Percentiles rank a stretch among this genome's conserved stretches.
These are phyloP conservation scores for Pseudoips prasinana DNA, from an alignment of 2,888 invertebrate species.

Conservation along the genomic window DNA sequence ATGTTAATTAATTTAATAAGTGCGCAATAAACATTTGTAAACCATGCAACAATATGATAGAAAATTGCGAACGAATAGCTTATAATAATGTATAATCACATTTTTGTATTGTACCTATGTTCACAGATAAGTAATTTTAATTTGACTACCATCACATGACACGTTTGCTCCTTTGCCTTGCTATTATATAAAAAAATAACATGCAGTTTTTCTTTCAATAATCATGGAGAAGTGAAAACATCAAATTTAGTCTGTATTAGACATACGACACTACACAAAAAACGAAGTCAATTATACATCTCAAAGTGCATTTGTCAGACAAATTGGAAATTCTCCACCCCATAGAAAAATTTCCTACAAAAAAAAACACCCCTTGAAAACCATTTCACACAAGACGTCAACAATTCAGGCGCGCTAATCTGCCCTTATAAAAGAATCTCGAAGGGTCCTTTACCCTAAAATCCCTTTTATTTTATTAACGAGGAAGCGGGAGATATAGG, in stretches of 20 bases:
- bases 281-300: slow-evolving; percentile 55
- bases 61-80: too few relatives aligned
- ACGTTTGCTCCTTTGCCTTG: too few relatives aligned
- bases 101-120: too few relatives aligned
- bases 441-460: slow-evolving; percentile 44
- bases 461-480: slow-evolving; percentile 61
- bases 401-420: slow-evolving; percentile 43
- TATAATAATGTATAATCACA: too few relatives aligned
- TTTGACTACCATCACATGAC: too few relatives aligned
- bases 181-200: too few relatives aligned
- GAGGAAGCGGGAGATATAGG: slow-evolving; percentile 25
- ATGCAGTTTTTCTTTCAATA: too few relatives aligned
- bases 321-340: slow-evolving; percentile 41
- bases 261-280: slow-evolving; percentile 23
- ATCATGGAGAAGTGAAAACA: too few relatives aligned
- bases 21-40: too few relatives aligned
- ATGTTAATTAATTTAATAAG: too few relatives aligned
- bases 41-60: too few relatives aligned
- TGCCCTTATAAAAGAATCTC: slow-evolving; percentile 42
- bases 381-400: slow-evolving; percentile 41
- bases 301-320: slow-evolving; percentile 54
- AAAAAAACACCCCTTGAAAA: slow-evolving; percentile 26
- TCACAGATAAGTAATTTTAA: too few relatives aligned
- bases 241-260: neutral
- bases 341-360: slow-evolving; percentile 17